phyloP scores from a whole-genome alignment of 37 sponge, comb jelly and placozoan species.

The Chondrilla cf. caribensis region DNA sequence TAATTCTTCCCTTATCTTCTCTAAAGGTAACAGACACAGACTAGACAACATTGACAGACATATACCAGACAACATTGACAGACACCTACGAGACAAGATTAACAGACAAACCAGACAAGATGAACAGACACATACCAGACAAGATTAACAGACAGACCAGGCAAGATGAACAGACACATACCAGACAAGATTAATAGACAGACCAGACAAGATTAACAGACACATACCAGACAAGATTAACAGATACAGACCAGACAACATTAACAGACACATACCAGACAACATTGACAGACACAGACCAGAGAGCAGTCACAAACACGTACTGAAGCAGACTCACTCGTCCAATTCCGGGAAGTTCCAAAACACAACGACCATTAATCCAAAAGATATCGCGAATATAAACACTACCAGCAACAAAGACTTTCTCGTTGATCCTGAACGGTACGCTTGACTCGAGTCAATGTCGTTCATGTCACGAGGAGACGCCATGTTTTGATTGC shows the following conservation, averaged over 20 bases:
- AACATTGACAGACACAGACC: no score
- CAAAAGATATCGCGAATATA: constrained; percentile 41
- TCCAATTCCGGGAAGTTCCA: constrained; percentile 63
- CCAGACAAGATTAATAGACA: no score
- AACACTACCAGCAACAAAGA: constrained; percentile 9
- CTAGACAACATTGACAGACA: no score
- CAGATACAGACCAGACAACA: no score
- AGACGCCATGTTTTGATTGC: background rate
- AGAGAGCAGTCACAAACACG: no score
- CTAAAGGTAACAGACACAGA: constrained; percentile 6
- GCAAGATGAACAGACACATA: background rate
- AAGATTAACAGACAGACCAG: no score
- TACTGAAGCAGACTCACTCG: constrained; percentile 48
- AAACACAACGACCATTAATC: constrained; percentile 48
- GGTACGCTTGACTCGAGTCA: background rate
- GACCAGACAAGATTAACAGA: background rate
- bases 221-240: no score
- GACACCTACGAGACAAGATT: no score
- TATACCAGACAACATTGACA: no score
- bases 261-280: background rate
- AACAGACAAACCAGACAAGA: no score
- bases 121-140: background rate
- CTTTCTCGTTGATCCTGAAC: constrained; percentile 2
- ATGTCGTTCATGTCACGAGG: background rate
- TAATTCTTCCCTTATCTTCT: constrained; percentile 36